phyloP scores from a whole-genome alignment of 2,797 vertebrate genomes.

The Falco rusticolus region DNA sequence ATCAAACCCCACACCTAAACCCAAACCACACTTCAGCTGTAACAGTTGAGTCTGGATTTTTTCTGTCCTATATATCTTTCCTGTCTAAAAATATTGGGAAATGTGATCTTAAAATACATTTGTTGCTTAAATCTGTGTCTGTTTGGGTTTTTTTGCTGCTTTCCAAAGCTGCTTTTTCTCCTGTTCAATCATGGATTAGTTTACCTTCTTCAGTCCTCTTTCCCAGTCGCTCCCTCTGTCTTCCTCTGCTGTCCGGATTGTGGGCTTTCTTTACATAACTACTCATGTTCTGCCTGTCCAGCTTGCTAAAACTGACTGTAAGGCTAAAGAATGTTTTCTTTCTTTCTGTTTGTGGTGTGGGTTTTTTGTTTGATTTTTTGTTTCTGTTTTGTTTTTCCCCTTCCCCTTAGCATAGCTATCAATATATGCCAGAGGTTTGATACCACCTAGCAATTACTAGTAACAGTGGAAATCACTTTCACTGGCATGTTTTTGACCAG shows the following conservation, averaged over 20 bases:
- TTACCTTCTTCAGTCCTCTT: background rate
- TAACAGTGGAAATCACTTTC: background rate
- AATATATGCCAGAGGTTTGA: background rate
- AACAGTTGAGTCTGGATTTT: background rate
- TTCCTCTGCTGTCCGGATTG: background rate
- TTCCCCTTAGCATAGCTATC: background rate
- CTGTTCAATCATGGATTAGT: background rate
- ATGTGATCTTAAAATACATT: background rate
- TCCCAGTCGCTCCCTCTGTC: background rate
- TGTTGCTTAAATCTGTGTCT: background rate
- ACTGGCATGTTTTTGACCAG: background rate
- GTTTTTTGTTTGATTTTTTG: background rate
- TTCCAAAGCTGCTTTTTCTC: background rate
- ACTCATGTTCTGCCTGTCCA: background rate
- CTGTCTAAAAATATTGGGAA: background rate
- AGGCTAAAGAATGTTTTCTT: background rate
- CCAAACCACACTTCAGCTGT: background rate
- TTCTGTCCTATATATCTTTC: background rate
- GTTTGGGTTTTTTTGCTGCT: background rate
- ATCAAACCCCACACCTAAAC: background rate
- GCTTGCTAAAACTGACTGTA: background rate
- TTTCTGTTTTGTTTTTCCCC: fast-evolving
- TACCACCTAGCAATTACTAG: background rate
- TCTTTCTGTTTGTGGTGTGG: no score
- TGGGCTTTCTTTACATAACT: background rate